Conservation (phyloP, 2,797 vertebrate species). For the Simalia tracyae region DNA sequence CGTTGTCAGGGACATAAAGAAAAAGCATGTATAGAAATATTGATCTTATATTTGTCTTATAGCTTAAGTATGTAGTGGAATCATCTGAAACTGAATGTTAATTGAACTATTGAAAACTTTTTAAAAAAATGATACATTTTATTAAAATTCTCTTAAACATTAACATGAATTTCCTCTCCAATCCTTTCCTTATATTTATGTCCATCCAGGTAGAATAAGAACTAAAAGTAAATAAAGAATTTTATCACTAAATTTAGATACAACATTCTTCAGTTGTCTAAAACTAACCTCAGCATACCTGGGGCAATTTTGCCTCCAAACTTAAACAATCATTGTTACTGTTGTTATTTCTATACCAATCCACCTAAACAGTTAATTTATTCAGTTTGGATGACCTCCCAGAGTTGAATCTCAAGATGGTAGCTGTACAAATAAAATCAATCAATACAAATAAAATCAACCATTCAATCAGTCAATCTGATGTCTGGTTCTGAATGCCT, state of each 20-base stretch:
- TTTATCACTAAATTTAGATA: not conserved
- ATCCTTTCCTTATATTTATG: not conserved
- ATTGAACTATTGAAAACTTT: not conserved
- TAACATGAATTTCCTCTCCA: not conserved
- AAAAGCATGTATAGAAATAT: conserved; percentile 65
- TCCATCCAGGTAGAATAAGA: not conserved
- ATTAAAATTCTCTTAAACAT: not conserved
- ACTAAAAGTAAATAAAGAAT: not conserved
- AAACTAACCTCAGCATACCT: too few species aligned
- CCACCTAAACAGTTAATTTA: not conserved
- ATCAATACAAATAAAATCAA: not conserved
- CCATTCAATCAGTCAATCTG: not conserved
- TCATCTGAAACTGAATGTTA: conserved; percentile 51
- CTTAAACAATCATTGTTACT: not conserved
- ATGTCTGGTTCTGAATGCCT: not conserved
- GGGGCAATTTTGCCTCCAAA: not conserved
- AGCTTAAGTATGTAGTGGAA: conserved; percentile 28
- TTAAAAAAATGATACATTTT: conserved; percentile 34
- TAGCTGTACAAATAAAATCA: not conserved
- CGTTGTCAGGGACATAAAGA: conserved; percentile 55
- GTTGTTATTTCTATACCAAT: not conserved
- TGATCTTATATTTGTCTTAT: conserved; percentile 54
- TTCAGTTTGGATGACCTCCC: not conserved
- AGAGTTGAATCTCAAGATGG: not conserved
- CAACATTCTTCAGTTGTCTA: not conserved